Evolutionary conservation across 2,113 vertebrate genomes (phyloP).

Genomic region (Pseudorasbora parva): DNA sequence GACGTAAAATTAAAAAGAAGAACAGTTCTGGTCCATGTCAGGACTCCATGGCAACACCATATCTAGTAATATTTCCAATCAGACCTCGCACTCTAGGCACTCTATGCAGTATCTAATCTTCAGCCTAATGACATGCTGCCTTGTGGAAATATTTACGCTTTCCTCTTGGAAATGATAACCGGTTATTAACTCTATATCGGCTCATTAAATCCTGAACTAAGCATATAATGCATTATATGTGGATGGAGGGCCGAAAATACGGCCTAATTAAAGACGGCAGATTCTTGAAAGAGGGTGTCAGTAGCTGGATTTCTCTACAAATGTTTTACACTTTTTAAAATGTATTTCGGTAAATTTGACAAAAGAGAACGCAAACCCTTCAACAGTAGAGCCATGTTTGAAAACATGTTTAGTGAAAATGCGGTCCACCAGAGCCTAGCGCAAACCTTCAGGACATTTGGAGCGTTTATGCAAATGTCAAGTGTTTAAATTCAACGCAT

Average conservation of each 20-base stretch:
- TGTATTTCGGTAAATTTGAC: neutral
- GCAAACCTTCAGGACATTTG: neutral
- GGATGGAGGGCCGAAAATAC: neutral
- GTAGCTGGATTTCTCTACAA: neutral
- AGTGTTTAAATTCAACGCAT: neutral
- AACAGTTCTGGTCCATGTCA: neutral
- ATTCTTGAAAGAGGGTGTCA: slow-evolving; percentile 16
- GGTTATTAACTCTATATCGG: slow-evolving; percentile 66
- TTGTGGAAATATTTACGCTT: slow-evolving; percentile 67
- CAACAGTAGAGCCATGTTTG: neutral
- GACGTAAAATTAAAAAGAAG: neutral
- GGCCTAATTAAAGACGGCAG: slow-evolving; percentile 2
- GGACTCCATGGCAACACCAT: slow-evolving; percentile 47
- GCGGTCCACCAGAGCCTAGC: neutral
- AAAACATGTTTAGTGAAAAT: neutral
- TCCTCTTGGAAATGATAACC: slow-evolving; percentile 64
- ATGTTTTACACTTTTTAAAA: neutral
- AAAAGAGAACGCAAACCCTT: neutral
- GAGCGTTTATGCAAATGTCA: neutral
- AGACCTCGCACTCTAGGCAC: slow-evolving; percentile 18
- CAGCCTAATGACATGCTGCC: slow-evolving; percentile 54
- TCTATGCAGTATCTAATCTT: slow-evolving; percentile 50
- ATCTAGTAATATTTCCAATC: slow-evolving; percentile 46
- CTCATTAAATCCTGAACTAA: slow-evolving; percentile 61
- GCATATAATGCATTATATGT: slow-evolving; percentile 11